phyloP scores from a whole-genome alignment of 1,140 invertebrate genomes.

The Calliphora vicina region DNA sequence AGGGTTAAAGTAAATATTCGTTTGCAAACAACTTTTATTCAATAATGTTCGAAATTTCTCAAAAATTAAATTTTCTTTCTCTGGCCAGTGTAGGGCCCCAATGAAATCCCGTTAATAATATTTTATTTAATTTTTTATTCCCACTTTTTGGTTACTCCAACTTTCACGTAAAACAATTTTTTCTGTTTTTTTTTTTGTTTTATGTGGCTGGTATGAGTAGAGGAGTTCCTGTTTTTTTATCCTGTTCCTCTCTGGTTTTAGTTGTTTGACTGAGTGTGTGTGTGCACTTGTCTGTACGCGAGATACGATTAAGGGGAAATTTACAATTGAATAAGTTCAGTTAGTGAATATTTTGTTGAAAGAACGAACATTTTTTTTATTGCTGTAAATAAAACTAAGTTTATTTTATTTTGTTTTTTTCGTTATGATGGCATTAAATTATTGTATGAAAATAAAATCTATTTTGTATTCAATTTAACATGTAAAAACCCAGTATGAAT shows the following conservation, averaged over 20 bases:
- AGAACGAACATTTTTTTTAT: not conserved
- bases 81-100: not conserved
- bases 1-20: too few relatives aligned
- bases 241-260: not conserved
- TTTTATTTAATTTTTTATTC: not conserved
- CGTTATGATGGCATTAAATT: not conserved
- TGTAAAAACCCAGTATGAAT: not conserved
- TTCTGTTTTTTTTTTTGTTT: not conserved
- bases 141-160: not conserved
- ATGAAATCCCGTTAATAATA: not conserved
- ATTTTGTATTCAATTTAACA: not conserved
- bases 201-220: not conserved
- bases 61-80: too few relatives aligned
- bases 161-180: not conserved
- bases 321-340: constrained; percentile 10
- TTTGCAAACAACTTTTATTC: too few relatives aligned
- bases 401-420: not conserved
- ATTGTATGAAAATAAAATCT: not conserved
- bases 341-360: not conserved
- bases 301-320: not conserved
- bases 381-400: not conserved
- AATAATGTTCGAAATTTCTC: too few relatives aligned
- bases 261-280: not conserved
- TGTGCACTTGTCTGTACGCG: too few relatives aligned
- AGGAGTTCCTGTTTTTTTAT: not conserved